These are phyloP conservation scores for Papilio polytes DNA, from an alignment of 1,140 invertebrate genomes.

Conservation along the genomic window DNA sequence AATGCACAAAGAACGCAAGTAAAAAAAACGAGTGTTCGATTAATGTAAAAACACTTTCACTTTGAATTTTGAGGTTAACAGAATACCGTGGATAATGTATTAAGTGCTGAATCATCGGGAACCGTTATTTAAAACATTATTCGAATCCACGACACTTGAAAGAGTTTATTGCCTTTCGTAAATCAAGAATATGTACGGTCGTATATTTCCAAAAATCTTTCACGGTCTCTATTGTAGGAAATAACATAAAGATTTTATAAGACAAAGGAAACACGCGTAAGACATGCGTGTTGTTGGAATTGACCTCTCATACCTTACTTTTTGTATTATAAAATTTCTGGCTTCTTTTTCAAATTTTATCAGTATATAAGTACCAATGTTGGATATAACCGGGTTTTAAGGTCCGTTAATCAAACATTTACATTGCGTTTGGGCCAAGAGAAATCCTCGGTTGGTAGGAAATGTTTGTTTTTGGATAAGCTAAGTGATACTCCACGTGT, in stretches of 20 bases:
- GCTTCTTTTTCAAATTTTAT: slow-evolving; percentile 39
- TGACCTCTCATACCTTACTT: background rate
- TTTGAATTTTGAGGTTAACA: slow-evolving; percentile 56
- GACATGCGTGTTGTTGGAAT: background rate
- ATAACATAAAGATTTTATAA: no score
- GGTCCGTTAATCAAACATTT: slow-evolving; percentile 68
- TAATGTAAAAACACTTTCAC: slow-evolving; percentile 62
- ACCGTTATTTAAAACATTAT: slow-evolving; percentile 36
- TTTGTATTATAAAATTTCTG: background rate
- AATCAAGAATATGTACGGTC: background rate
- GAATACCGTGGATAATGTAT: slow-evolving; percentile 50
- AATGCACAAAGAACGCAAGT: slow-evolving; percentile 34
- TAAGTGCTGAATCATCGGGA: slow-evolving; percentile 52
- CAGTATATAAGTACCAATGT: background rate
- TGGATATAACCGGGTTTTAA: slow-evolving; percentile 56
- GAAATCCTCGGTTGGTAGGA: slow-evolving; percentile 51
- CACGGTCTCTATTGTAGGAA: no score
- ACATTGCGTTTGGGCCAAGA: slow-evolving; percentile 66
- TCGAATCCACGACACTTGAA: background rate
- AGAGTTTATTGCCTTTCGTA: background rate
- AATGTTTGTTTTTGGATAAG: slow-evolving; percentile 67
- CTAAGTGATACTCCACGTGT: slow-evolving; percentile 48
- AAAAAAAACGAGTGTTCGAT: slow-evolving; percentile 53
- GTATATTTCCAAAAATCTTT: background rate
- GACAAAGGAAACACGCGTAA: no score